These are phyloP conservation scores for Dipodomys ordii DNA, from an alignment of 2,113 vertebrate species.

Conservation along the genomic window DNA sequence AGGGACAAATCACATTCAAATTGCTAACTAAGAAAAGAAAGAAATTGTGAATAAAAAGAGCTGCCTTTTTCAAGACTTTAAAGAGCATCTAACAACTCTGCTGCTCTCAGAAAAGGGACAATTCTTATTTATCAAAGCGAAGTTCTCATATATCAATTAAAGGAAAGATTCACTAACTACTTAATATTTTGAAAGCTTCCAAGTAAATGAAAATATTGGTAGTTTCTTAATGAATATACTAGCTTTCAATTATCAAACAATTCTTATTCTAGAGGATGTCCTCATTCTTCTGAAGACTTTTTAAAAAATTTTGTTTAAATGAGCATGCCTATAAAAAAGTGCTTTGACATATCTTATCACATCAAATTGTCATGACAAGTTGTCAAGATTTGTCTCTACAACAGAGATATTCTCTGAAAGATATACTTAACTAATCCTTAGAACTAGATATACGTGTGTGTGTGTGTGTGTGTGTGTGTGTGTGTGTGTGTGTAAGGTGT, in stretches of 20 bases:
- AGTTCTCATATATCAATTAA: slow-evolving; percentile 29
- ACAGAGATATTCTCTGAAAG: slow-evolving; percentile 27
- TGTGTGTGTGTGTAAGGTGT: too few species aligned
- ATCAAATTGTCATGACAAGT: slow-evolving; percentile 25
- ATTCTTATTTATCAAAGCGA: slow-evolving; percentile 38
- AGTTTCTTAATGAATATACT: neutral
- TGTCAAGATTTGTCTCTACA: neutral
- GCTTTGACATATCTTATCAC: neutral
- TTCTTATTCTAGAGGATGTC: neutral
- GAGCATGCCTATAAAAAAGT: neutral
- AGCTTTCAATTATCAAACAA: neutral
- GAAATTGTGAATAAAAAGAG: slow-evolving; percentile 57
- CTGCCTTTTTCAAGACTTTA: slow-evolving; percentile 60
- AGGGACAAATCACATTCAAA: slow-evolving; percentile 45
- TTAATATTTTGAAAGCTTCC: slow-evolving; percentile 28
- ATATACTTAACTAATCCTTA: neutral
- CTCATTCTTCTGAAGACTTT: neutral
- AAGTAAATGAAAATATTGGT: slow-evolving; percentile 21
- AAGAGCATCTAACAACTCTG: slow-evolving; percentile 38
- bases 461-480: too few species aligned
- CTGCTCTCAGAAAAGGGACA: slow-evolving; percentile 31
- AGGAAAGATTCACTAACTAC: slow-evolving; percentile 24
- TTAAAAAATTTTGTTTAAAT: slow-evolving; percentile 19
- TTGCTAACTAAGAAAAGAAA: slow-evolving; percentile 75
- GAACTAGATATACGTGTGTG: neutral